These are phyloP conservation scores for Drosophila sproati DNA, from an alignment of 1,140 invertebrate genomes.

Conservation along the genomic window DNA sequence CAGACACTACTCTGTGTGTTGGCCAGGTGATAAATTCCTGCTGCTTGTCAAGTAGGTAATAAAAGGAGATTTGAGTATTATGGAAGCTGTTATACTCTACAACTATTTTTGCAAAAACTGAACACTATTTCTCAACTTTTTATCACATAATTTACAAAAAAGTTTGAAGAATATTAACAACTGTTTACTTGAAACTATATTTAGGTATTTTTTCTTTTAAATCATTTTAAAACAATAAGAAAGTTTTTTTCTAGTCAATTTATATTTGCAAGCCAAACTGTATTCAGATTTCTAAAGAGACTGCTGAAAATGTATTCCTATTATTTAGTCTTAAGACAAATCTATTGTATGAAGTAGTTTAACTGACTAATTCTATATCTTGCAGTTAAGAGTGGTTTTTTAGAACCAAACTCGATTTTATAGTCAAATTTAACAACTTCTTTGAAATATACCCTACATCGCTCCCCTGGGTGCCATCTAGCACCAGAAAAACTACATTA, in stretches of 20 bases:
- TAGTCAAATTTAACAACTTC: neutral
- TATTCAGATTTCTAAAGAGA: no score
- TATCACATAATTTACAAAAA: neutral
- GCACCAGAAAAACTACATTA: constrained; percentile 35
- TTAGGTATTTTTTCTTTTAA: no score
- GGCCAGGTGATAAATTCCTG: constrained; percentile 68
- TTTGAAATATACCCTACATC: neutral
- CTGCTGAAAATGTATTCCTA: no score
- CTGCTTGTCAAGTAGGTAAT: constrained; percentile 54
- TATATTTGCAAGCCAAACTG: no score
- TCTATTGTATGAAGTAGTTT: neutral
- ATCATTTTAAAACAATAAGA: neutral
- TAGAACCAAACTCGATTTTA: neutral
- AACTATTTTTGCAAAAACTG: neutral
- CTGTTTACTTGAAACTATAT: neutral
- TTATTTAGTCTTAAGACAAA: no score
- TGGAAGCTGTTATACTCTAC: constrained; percentile 34
- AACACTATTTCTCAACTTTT: neutral
- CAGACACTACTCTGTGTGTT: constrained; percentile 34
- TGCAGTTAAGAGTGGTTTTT: neutral
- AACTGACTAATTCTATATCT: neutral
- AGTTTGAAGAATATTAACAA: neutral
- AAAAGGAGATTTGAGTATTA: constrained; percentile 44
- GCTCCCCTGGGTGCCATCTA: neutral
- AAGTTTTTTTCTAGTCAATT: no score